These are phyloP conservation scores for Melozone crissalis DNA, from an alignment of 2,113 vertebrate genomes.

Conservation along the genomic window DNA sequence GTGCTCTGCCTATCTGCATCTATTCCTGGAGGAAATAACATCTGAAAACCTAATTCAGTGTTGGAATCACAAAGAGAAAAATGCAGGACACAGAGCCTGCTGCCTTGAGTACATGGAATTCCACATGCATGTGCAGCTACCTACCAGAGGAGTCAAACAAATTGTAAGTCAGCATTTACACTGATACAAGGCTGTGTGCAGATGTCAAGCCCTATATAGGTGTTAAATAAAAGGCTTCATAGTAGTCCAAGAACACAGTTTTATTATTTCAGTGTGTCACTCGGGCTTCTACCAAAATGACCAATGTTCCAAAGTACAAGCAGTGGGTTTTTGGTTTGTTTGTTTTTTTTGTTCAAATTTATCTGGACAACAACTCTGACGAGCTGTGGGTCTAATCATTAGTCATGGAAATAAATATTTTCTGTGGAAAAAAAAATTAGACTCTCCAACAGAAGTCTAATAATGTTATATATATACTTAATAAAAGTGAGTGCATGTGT, in stretches of 20 bases:
- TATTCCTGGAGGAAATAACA: background rate
- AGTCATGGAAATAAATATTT: background rate
- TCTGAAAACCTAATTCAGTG: background rate
- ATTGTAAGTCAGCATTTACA: background rate
- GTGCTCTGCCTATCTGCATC: background rate
- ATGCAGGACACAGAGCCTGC: background rate
- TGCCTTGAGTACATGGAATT: background rate
- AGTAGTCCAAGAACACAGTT: background rate
- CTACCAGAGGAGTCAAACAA: background rate
- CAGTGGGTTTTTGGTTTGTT: background rate
- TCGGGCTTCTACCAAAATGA: background rate
- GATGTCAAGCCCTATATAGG: background rate
- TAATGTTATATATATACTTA: background rate
- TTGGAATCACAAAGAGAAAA: background rate
- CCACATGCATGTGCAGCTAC: accelerated
- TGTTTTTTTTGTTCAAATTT: background rate
- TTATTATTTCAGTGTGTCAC: background rate
- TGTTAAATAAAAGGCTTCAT: background rate
- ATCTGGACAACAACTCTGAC: background rate
- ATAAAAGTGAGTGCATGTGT: background rate
- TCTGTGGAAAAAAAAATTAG: background rate
- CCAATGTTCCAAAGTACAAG: background rate
- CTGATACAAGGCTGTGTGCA: background rate
- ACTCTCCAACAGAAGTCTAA: background rate
- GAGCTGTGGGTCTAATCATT: background rate